A percentile compares a stretch with the other conserved stretches of the same genome.
Evolutionary conservation across 2,797 vertebrate species (phyloP).

Genomic region (Florisuga fusca): DNA sequence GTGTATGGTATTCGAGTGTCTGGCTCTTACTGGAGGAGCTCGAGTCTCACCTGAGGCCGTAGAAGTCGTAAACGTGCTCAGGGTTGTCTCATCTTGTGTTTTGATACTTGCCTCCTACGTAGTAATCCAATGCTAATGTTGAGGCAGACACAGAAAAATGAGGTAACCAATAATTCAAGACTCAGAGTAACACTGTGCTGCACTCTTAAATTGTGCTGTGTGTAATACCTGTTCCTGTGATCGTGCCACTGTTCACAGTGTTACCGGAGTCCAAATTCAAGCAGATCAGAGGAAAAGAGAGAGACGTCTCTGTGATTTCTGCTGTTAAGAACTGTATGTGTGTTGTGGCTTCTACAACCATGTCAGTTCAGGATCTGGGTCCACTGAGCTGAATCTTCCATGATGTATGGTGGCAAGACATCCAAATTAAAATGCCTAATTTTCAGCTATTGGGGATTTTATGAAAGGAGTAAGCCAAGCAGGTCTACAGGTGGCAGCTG

Average conservation of each 20-base stretch:
- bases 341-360: neutral
- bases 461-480: neutral
- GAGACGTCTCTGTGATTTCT: neutral
- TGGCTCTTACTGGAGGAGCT: neutral
- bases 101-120: neutral
- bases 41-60: neutral
- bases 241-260: accelerated
- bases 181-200: neutral
- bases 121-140: neutral
- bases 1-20: neutral
- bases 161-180: neutral
- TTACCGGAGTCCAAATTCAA: accelerated
- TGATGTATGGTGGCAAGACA: neutral
- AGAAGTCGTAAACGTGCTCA: accelerated
- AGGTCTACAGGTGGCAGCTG: neutral
- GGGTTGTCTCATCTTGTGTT: neutral
- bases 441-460: neutral
- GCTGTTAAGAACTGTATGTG: neutral
- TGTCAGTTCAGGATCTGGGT: neutral
- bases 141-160: neutral
- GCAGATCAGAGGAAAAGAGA: neutral
- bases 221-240: neutral
- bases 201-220: neutral
- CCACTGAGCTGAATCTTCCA: neutral
- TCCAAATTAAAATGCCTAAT: neutral